Evolutionary conservation across 2,888 invertebrate genomes (phyloP).

Genomic region (Tinea semifulvella): DNA sequence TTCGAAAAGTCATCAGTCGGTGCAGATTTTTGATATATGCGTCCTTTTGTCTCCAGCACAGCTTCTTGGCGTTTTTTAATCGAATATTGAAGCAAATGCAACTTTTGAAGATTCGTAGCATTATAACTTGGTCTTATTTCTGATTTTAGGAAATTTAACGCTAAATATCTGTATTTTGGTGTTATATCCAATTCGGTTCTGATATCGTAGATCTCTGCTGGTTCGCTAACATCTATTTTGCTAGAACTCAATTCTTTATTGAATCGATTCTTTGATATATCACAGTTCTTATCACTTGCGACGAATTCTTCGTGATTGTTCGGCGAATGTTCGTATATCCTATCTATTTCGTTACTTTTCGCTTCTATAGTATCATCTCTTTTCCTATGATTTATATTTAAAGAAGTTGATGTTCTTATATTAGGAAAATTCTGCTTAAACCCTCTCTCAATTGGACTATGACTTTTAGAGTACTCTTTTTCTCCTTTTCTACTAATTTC

Average conservation of each 20-base stretch:
- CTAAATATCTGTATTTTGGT: conserved; percentile 52
- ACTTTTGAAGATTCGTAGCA: conserved; percentile 72
- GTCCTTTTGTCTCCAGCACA: conserved; percentile 61
- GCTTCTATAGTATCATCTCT: conserved; percentile 28
- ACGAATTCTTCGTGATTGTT: conserved; percentile 44
- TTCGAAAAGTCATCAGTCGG: conserved; percentile 30
- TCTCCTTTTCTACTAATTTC: conserved; percentile 37
- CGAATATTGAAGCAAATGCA: conserved; percentile 76
- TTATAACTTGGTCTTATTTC: conserved; percentile 80
- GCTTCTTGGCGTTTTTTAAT: conserved; percentile 75
- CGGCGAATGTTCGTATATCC: conserved; percentile 56
- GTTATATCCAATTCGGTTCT: conserved; percentile 43
- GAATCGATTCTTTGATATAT: conserved; percentile 32
- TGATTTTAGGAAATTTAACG: conserved; percentile 60
- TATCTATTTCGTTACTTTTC: conserved; percentile 22
- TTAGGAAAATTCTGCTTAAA: conserved; percentile 48
- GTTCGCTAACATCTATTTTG: conserved; percentile 56
- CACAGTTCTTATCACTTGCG: conserved; percentile 36
- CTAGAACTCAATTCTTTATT: conserved; percentile 39
- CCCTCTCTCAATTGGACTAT: conserved; percentile 51
- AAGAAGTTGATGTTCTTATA: conserved; percentile 38
- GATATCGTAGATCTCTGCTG: conserved; percentile 54
- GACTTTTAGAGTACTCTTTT: conserved; percentile 56
- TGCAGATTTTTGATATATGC: conserved; percentile 54
- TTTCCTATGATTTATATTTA: conserved; percentile 35